Conservation (phyloP, 2,797 vertebrate species). For the Lithobates sylvaticus region DNA sequence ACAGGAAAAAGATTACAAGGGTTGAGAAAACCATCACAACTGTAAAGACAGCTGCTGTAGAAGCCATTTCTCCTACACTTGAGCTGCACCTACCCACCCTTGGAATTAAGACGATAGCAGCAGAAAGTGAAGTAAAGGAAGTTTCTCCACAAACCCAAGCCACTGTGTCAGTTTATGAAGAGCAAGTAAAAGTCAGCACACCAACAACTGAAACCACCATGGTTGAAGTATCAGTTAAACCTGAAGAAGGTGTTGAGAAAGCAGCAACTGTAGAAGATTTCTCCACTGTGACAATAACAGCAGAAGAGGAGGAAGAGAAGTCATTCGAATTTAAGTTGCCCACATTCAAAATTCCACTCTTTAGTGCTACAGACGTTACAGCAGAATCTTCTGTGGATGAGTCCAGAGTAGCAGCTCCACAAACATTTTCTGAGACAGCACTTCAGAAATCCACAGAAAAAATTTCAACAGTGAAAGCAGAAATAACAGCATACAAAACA, state of each 20-base stretch:
- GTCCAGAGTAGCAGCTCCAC: not conserved
- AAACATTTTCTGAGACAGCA: not conserved
- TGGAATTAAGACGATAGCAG: not conserved
- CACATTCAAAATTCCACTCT: constrained; percentile 8
- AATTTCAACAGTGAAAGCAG: not conserved
- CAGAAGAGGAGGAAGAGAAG: not conserved
- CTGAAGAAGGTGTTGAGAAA: not conserved
- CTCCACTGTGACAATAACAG: not conserved
- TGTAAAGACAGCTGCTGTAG: not conserved
- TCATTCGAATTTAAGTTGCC: not conserved
- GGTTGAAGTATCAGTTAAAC: not conserved
- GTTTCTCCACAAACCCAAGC: not conserved
- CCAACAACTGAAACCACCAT: not conserved
- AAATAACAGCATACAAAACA: not conserved
- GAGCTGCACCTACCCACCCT: not conserved
- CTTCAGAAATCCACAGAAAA: not conserved
- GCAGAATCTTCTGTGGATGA: not conserved
- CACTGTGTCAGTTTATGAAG: not conserved
- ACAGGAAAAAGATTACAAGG: constrained; percentile 38
- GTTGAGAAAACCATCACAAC: constrained; percentile 30
- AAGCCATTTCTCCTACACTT: not conserved
- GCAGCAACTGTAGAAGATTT: not conserved
- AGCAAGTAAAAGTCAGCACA: not conserved
- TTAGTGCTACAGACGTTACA: not conserved
- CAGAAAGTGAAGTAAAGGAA: not conserved